These are phyloP conservation scores for Crossocerus cetratus DNA, from an alignment of 2,888 invertebrate species.

Conservation along the genomic window DNA sequence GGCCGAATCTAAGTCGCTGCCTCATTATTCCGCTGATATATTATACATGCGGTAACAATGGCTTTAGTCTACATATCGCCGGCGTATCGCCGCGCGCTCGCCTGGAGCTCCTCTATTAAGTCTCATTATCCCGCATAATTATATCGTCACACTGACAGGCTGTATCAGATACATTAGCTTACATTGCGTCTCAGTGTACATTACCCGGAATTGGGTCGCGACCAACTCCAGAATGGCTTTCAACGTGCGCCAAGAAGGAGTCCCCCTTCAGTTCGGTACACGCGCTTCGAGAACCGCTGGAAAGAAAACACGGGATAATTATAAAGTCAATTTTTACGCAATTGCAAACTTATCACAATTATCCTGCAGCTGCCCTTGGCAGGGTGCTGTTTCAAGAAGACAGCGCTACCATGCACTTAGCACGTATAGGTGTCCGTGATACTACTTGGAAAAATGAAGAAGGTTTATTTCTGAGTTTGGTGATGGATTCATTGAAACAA, in stretches of 20 bases:
- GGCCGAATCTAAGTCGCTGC: not conserved
- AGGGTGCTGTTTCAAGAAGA: no score
- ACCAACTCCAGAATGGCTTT: not conserved
- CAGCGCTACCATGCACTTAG: no score
- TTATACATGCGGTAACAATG: slow-evolving; percentile 12
- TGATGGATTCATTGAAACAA: slow-evolving; percentile 4
- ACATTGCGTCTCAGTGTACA: slow-evolving; percentile 1
- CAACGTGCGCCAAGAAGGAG: not conserved
- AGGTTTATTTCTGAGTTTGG: no score
- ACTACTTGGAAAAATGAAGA: no score
- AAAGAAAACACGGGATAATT: no score
- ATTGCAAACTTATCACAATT: no score
- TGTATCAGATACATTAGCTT: slow-evolving; percentile 2
- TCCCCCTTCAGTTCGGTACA: not conserved
- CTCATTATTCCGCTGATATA: slow-evolving; percentile 12
- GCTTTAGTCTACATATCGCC: not conserved
- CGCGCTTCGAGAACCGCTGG: not conserved
- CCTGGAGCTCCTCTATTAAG: slow-evolving; percentile 8
- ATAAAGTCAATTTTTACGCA: no score
- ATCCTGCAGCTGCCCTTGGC: no score
- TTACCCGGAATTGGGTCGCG: slow-evolving; percentile 5
- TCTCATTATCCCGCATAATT: slow-evolving; percentile 14
- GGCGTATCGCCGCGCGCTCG: not conserved
- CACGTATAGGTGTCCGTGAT: no score
- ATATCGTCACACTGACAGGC: not conserved